Evolutionary conservation across 2,113 vertebrate species (phyloP).

Genomic region (Lamprotornis superbus): DNA sequence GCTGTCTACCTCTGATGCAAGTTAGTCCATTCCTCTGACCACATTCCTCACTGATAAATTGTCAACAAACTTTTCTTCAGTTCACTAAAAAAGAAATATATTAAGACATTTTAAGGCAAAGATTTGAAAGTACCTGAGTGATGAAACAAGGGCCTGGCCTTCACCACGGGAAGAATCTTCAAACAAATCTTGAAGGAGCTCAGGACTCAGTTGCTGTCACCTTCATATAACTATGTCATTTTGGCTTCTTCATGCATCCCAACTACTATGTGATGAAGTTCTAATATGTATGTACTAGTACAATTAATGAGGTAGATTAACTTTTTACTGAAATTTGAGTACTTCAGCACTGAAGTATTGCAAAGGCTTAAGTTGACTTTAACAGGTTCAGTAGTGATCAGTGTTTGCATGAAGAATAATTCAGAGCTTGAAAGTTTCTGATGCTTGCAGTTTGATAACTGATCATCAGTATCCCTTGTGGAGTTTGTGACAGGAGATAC

Average conservation of each 20-base stretch:
- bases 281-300: background rate
- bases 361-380: background rate
- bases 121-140: background rate
- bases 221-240: background rate
- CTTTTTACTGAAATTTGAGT: background rate
- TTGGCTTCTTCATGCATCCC: background rate
- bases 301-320: background rate
- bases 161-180: background rate
- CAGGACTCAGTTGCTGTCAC: background rate
- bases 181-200: background rate
- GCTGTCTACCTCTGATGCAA: background rate
- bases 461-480: background rate
- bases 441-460: background rate
- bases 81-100: background rate
- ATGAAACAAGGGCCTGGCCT: background rate
- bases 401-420: background rate
- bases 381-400: background rate
- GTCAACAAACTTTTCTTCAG: background rate
- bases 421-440: background rate
- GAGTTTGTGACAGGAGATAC: background rate
- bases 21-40: background rate
- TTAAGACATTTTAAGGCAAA: background rate
- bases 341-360: background rate
- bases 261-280: background rate
- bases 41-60: background rate